A percentile compares a stretch with the other conserved stretches of the same genome.
These are phyloP conservation scores for Aix galericulata DNA, from an alignment of 2,113 vertebrate species.

Conservation along the genomic window DNA sequence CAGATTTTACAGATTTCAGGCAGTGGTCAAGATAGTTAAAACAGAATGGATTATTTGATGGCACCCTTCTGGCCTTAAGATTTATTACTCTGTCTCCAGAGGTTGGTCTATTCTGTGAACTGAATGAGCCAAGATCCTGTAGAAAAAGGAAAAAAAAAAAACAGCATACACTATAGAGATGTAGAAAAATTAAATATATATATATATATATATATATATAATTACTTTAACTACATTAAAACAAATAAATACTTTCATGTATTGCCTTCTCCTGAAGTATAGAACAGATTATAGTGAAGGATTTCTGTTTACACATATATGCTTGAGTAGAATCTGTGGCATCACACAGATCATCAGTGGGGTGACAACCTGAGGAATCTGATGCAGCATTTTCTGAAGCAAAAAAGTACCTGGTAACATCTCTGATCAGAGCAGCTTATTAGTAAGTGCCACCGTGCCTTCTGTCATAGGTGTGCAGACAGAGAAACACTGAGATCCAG, in stretches of 20 bases:
- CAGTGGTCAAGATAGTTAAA: not conserved
- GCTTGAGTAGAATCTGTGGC: not conserved
- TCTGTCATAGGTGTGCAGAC: not conserved
- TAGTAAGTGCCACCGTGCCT: not conserved
- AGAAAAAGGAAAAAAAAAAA: not conserved
- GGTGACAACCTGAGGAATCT: not conserved
- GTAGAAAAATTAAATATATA: not conserved
- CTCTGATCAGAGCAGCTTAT: not conserved
- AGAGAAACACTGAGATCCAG: not conserved
- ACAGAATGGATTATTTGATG: not conserved
- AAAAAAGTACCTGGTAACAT: not conserved
- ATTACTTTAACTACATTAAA: not conserved
- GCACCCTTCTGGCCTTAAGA: not conserved
- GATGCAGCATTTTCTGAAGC: not conserved
- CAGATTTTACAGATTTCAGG: not conserved
- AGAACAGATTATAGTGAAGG: not conserved
- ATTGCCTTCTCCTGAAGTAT: not conserved
- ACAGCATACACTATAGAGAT: not conserved
- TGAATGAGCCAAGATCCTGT: not conserved
- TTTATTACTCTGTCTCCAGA: not conserved
- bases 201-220: not conserved
- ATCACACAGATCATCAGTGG: not conserved
- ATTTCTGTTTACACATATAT: not conserved
- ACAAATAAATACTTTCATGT: not conserved
- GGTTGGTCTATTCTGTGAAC: not conserved